These are phyloP conservation scores for Campoplex nolae DNA, from an alignment of 2,888 invertebrate genomes.

Conservation along the genomic window DNA sequence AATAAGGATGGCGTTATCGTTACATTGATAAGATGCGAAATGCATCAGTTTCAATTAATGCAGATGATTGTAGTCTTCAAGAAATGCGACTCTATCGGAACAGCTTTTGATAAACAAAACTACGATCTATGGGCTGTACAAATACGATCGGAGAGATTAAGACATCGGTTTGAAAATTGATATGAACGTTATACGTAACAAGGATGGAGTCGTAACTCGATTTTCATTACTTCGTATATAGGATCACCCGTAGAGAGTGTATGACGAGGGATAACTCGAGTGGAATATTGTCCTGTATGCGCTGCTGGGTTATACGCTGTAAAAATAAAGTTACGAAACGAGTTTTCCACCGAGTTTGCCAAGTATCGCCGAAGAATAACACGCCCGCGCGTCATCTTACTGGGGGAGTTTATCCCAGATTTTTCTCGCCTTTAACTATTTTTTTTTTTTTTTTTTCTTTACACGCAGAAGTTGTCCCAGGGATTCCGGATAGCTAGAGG, in stretches of 20 bases:
- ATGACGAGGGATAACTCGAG: slow-evolving; percentile 15
- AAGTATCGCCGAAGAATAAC: slow-evolving; percentile 54
- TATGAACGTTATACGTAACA: slow-evolving; percentile 11
- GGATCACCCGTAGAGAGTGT: not conserved
- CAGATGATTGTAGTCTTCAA: not conserved
- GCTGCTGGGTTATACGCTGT: slow-evolving; percentile 11
- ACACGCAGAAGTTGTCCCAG: slow-evolving; percentile 38
- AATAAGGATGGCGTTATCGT: not conserved
- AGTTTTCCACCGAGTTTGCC: slow-evolving; percentile 36
- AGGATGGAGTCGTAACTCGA: not conserved
- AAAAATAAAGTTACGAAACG: slow-evolving; percentile 57
- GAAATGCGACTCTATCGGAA: not conserved
- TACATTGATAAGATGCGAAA: not conserved
- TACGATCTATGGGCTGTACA: no score
- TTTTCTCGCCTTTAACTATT: slow-evolving; percentile 20
- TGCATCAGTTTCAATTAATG: not conserved
- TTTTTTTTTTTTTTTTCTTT: slow-evolving; percentile 19
- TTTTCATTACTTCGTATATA: not conserved
- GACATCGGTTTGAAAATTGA: not conserved
- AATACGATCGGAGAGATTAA: not conserved
- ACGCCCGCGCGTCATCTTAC: slow-evolving; percentile 21
- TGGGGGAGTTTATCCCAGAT: slow-evolving; percentile 54
- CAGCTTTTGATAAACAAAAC: not conserved
- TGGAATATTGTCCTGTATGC: slow-evolving; percentile 1
- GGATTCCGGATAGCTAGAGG: slow-evolving; percentile 35